Base-by-base conservation (phyloP, 2,113 vertebrate genomes). In the Ardeotis arabs region DNA sequence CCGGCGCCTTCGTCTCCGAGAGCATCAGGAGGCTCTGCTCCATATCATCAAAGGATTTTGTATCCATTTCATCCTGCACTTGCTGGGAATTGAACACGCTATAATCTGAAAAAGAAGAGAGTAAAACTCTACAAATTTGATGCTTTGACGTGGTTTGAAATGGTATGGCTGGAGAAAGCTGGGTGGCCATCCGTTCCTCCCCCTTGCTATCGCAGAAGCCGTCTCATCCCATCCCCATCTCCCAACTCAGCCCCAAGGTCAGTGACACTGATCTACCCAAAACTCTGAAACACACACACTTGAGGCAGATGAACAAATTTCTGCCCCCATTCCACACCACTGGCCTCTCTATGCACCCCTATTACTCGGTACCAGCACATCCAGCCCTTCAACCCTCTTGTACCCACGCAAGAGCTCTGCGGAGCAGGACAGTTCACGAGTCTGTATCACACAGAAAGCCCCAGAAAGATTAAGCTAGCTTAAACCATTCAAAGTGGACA, bases 1-100 rank as follows among this genome's bases (percentile, higher is more conserved):
- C 76, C 5, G 98, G 97, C 0, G 98, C 97, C 81, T 97, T 98
- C 8, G 96, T 87, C 95, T 99, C 98, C 0, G 99, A 98, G 83
- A 99, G 99, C 52, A 97, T 95, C 69, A 99, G 98, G 60, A 99
- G 98, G 67, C 98, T 98, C 97, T 99, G 99, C 95, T 99, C 99
- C 16, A 98, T 98, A 31, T 99, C 99, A 16, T 99, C 98, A 24
- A 98, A 56, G 27, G 98, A 98, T 23, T 97, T 97, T 2, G 87
- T 92, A 8, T 99, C 99, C 3, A 64, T 1, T 37, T 99, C 99
- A 1, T 99, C 99, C 75, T 99, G 99, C 1, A 39, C 88, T 91
- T 98, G 98, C 96, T 99, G 99, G 66, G 98, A 98, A 64, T 94
- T 98, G 82, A 99, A 99, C 86, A 99, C 98, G 15, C 99, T 99